Base-by-base conservation (phyloP, 2,113 vertebrate species). In the Callionymus lyra region DNA sequence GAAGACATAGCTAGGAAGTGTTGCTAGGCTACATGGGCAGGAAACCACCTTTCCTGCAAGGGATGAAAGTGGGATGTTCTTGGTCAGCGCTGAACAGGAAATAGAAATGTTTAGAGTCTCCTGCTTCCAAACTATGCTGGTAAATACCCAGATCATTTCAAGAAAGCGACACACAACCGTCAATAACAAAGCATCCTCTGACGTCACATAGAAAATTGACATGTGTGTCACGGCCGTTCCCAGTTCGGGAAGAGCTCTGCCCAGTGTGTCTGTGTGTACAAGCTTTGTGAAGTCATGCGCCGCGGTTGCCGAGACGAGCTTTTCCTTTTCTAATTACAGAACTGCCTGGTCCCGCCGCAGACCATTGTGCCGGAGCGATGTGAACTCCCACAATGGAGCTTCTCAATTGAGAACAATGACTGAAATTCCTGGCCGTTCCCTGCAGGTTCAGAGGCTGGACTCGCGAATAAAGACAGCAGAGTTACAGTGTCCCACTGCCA, bases 201-300 rank as follows among this genome's bases (percentile, higher is more conserved):
- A 27, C 21, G 8, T 27, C 8, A 5, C 4, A 27, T 5, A 27
- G 21, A 27, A 27, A 27, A 27, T 5, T 27, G 8, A 5, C 21
- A 27, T 27, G 21, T 27, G 21, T 27, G 21, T 27, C 21, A 27
- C 8, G 21, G 8, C 21, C 21, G 10, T 65, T 38, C 56, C 53
- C 54, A 8, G 65, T 47, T 72, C 70, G 44, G 56, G 57, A 37
- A 34, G 16, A 34, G 16, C 47, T 31, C 38, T 47, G 31, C 10
- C 53, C 63, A 33, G 34, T 48, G 37, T 47, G 18, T 50, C 12
- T 41, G 40, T 51, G 59, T 70, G 46, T 58, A 56, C 65, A 31
- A 44, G 50, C 68, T 66, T 82, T 83, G 79, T 80, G 73, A 80
- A 83, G 66, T 82, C 77, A 79, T 81, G 80, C 76, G 72, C 70